phyloP scores from a whole-genome alignment of 2,113 vertebrate genomes.

The Oryzias woworae region DNA sequence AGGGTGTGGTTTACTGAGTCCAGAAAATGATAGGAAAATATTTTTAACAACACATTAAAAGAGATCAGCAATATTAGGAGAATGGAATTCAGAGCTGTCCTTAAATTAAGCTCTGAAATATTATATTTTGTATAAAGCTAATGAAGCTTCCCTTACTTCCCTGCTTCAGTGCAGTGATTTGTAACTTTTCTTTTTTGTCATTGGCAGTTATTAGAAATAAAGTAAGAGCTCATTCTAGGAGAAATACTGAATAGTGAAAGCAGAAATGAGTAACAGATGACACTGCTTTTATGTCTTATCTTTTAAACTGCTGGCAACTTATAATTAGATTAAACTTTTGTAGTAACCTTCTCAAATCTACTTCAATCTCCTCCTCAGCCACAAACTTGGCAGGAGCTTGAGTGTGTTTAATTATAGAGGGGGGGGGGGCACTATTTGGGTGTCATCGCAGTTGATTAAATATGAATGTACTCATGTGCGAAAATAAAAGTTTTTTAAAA shows the following conservation, averaged over 20 bases:
- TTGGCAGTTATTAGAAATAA: too few species aligned
- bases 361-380: slow-evolving; percentile 27
- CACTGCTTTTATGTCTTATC: slow-evolving; percentile 11
- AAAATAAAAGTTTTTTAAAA: slow-evolving; percentile 21
- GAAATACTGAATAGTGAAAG: not conserved
- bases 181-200: too few species aligned
- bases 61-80: too few species aligned
- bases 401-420: slow-evolving; percentile 48
- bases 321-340: slow-evolving; percentile 15
- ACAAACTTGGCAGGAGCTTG: slow-evolving; percentile 32
- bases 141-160: too few species aligned
- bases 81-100: too few species aligned
- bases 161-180: too few species aligned
- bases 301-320: slow-evolving; percentile 18
- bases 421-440: slow-evolving; percentile 43
- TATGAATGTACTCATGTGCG: slow-evolving; percentile 35
- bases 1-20: too few species aligned
- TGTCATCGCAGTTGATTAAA: slow-evolving; percentile 58
- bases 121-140: too few species aligned
- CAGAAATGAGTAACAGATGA: slow-evolving; percentile 8
- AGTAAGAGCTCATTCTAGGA: too few species aligned
- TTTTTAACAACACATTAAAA: not conserved
- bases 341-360: slow-evolving; percentile 15
- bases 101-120: too few species aligned
- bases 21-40: too few species aligned